Percentiles rank a stretch among this genome's conserved stretches.
Conservation (phyloP, 2,797 vertebrate genomes). For the Hapalemur alaotrensis region DNA sequence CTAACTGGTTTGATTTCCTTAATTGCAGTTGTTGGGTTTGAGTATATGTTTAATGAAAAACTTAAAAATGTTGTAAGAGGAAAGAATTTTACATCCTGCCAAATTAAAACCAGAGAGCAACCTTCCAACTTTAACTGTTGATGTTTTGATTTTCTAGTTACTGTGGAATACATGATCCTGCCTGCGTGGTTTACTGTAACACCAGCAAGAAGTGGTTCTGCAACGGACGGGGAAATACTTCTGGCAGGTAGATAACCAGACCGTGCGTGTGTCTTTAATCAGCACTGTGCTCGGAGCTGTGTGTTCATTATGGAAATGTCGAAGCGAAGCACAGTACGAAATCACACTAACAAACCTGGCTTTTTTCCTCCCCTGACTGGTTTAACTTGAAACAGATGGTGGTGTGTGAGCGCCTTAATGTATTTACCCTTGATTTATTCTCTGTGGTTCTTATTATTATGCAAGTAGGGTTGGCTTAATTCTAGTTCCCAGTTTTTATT, state of each 20-base stretch:
- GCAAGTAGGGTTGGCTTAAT: constrained; percentile 49
- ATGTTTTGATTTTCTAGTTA: constrained; percentile 87
- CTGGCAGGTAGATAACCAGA: constrained; percentile 91
- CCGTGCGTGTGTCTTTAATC: neutral
- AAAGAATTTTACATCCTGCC: constrained; percentile 56
- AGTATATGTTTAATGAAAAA: constrained; percentile 65
- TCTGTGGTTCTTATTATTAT: constrained; percentile 61
- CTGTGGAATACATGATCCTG: constrained; percentile 99
- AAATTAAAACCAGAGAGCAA: constrained; percentile 27
- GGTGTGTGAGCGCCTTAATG: constrained; percentile 57
- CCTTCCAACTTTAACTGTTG: neutral
- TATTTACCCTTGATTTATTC: constrained; percentile 63
- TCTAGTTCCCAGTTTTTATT: constrained; percentile 51
- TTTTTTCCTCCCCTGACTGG: constrained; percentile 48
- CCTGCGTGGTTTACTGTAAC: constrained; percentile 98
- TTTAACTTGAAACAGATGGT: constrained; percentile 74
- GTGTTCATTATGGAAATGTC: constrained; percentile 22
- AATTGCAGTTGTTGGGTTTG: neutral
- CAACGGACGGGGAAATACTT: constrained; percentile 98
- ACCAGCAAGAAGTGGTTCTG: constrained; percentile 99
- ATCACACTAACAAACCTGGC: constrained; percentile 52
- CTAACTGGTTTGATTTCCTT: constrained; percentile 26
- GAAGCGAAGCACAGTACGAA: neutral
- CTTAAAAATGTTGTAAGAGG: constrained; percentile 57
- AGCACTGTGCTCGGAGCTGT: neutral